phyloP scores from a whole-genome alignment of 2,797 vertebrate species.

The Ficedula albicollis region DNA sequence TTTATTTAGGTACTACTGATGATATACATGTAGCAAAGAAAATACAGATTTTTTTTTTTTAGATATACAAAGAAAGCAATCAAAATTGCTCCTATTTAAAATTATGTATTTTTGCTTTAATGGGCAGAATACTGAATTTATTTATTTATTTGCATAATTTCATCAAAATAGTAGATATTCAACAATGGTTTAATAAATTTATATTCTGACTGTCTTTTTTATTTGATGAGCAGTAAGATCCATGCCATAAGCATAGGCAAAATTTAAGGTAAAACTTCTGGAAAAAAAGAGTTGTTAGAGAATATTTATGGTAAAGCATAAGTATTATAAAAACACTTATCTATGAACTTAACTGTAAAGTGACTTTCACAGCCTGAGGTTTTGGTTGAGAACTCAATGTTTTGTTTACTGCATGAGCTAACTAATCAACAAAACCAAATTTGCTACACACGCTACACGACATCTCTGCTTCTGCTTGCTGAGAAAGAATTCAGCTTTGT shows the following conservation, averaged over 20 bases:
- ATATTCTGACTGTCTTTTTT: not conserved
- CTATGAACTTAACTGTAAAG: not conserved
- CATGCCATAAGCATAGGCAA: not conserved
- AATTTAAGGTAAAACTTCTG: not conserved
- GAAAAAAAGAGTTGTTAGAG: not conserved
- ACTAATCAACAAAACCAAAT: not conserved
- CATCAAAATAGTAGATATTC: not conserved
- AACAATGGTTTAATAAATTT: not conserved
- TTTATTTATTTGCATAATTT: not conserved
- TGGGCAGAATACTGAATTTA: accelerated
- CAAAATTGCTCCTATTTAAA: not conserved
- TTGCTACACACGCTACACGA: not conserved
- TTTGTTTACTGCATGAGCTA: not conserved
- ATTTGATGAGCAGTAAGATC: not conserved
- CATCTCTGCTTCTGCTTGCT: not conserved
- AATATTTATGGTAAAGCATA: not conserved
- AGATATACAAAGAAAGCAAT: not conserved
- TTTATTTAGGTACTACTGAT: not conserved
- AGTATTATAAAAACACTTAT: not conserved
- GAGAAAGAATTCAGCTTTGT: constrained; percentile 18
- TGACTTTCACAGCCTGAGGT: not conserved
- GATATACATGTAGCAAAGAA: not conserved
- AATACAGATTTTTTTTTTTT: too few species aligned
- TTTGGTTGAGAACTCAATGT: not conserved
- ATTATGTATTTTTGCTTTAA: not conserved